phyloP scores from a whole-genome alignment of 1,140 invertebrate species.

The Helicoverpa zea region DNA sequence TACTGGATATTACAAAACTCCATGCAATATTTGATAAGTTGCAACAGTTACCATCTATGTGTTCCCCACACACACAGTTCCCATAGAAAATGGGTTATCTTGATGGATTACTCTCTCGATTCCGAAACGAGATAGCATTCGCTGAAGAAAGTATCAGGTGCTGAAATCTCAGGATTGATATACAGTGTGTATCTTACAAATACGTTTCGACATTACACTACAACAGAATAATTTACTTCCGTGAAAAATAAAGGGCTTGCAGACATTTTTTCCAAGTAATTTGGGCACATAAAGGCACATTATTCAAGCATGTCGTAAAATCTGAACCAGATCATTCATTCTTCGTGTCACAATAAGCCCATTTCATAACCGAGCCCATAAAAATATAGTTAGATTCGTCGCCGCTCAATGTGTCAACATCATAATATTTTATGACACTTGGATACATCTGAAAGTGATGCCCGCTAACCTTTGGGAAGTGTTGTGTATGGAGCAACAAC shows the following conservation, averaged over 20 bases:
- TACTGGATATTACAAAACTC: constrained; percentile 42
- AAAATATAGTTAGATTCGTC: constrained; percentile 19
- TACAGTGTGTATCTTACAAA: constrained; percentile 19
- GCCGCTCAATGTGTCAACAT: constrained; percentile 26
- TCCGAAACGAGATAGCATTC: constrained; percentile 64
- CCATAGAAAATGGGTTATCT: constrained; percentile 83
- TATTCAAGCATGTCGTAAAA: constrained; percentile 4
- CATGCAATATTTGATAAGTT: constrained; percentile 65
- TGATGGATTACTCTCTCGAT: constrained; percentile 77
- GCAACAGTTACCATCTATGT: constrained; percentile 63
- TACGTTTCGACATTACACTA: background rate
- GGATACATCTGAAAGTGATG: constrained; percentile 32
- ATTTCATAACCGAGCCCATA: constrained; percentile 29
- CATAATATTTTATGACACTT: constrained; percentile 40
- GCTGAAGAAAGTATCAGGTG: constrained; percentile 48
- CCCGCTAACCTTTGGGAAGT: constrained; percentile 56
- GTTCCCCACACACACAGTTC: constrained; percentile 70
- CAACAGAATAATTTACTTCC: background rate
- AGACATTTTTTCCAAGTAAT: background rate
- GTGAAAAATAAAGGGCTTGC: background rate
- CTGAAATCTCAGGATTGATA: constrained; percentile 47
- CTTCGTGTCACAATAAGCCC: constrained; percentile 17
- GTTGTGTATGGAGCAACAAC: constrained; percentile 53
- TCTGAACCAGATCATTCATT: constrained; percentile 30
- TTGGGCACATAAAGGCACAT: background rate